Percentiles rank a stretch among this genome's conserved stretches.
Evolutionary conservation across 2,888 invertebrate genomes (phyloP).

Genomic region (Lasioglossum oenotherae): DNA sequence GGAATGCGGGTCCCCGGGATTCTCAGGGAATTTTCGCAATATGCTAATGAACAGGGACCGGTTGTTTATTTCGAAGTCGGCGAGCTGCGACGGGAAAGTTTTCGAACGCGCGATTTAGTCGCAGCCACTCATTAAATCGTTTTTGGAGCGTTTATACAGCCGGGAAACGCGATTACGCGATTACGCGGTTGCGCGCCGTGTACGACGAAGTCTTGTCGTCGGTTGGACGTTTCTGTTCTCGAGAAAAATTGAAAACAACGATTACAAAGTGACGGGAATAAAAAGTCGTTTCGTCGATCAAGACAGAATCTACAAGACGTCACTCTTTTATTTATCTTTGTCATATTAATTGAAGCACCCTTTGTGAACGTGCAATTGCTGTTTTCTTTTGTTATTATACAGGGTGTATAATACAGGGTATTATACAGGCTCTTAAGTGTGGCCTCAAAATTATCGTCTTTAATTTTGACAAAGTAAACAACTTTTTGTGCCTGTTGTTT

Average conservation of each 20-base stretch:
- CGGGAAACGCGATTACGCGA: neutral
- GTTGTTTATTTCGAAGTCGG: slow-evolving; percentile 19
- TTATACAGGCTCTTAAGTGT: no score
- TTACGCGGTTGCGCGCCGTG: neutral
- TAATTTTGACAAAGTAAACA: no score
- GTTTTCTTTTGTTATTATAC: no score
- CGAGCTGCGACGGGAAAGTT: slow-evolving; percentile 1
- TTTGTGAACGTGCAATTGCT: neutral
- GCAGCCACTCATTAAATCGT: slow-evolving; percentile 24
- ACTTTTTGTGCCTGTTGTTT: no score
- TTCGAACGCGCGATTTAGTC: slow-evolving; percentile 23
- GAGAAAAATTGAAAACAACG: neutral
- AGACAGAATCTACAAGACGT: neutral
- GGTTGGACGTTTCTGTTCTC: neutral
- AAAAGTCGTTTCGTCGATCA: neutral
- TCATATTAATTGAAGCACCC: neutral
- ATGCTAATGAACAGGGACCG: slow-evolving; percentile 25
- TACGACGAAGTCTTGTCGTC: slow-evolving; percentile 1
- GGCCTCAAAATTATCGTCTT: no score
- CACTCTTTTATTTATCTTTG: no score
- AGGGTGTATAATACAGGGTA: no score
- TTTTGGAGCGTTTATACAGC: slow-evolving; percentile 12
- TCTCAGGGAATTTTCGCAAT: slow-evolving; percentile 14
- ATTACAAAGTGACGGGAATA: neutral
- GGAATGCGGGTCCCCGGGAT: slow-evolving; percentile 4